Conservation (phyloP, 1,140 invertebrate genomes). For the Stegodyphus dumicola region DNA sequence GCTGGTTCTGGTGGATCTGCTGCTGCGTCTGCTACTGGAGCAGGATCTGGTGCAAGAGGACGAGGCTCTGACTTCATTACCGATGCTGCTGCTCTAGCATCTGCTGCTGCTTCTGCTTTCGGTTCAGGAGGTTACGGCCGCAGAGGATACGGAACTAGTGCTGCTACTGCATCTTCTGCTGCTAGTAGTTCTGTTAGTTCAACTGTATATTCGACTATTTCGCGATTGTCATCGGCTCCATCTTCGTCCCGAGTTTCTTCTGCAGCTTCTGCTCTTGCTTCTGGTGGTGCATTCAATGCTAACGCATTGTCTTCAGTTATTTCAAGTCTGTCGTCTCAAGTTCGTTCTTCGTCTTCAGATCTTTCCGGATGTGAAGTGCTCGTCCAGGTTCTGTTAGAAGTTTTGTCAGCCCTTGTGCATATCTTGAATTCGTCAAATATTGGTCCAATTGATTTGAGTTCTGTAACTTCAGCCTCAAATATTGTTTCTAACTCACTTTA, state of each 20-base stretch:
- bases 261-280: constrained; percentile 1
- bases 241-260: constrained; percentile 17
- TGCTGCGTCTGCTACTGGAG: not conserved
- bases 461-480: no score
- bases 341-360: not conserved
- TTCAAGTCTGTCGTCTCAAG: not conserved
- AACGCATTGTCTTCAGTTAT: not conserved
- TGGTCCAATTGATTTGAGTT: not conserved
- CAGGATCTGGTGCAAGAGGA: not conserved
- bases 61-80: not conserved
- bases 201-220: not conserved
- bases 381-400: not conserved
- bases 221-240: not conserved
- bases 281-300: not conserved
- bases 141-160: not conserved
- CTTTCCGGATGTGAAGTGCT: not conserved
- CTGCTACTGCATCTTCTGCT: not conserved
- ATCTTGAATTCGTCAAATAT: not conserved
- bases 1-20: not conserved
- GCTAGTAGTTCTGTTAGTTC: no score
- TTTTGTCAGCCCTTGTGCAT: constrained; percentile 10
- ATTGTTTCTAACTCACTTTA: no score
- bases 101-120: no score
- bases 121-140: not conserved
- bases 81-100: not conserved